A percentile compares a stretch with the other conserved stretches of the same genome.
phyloP scores from a whole-genome alignment of 2,888 invertebrate genomes.

The Pantelozetes paolii region DNA sequence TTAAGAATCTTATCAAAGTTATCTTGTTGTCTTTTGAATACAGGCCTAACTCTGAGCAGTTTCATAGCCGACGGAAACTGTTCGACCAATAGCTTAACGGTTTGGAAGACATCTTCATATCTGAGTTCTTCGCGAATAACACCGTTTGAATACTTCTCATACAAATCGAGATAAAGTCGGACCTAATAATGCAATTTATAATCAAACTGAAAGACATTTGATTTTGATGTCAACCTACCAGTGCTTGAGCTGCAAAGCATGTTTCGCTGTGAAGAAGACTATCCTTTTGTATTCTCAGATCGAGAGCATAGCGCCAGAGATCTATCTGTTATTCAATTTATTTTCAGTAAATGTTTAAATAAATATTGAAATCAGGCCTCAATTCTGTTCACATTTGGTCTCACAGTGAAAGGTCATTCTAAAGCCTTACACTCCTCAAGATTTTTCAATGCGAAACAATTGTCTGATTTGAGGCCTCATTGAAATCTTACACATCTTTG shows the following conservation, averaged over 20 bases:
- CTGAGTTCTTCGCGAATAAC: constrained; percentile 56
- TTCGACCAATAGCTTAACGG: constrained; percentile 64
- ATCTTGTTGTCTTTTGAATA: constrained; percentile 71
- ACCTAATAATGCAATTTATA: constrained; percentile 58
- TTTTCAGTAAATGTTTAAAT: too few relatives aligned
- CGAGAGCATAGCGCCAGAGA: constrained; percentile 76
- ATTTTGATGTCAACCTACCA: constrained; percentile 63
- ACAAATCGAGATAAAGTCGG: constrained; percentile 66
- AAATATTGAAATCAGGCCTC: too few relatives aligned
- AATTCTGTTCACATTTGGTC: too few relatives aligned
- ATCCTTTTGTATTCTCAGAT: constrained; percentile 72
- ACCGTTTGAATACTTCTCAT: constrained; percentile 51
- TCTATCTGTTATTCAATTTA: constrained; percentile 59
- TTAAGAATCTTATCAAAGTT: constrained; percentile 71
- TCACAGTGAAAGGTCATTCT: too few relatives aligned
- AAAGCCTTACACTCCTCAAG: too few relatives aligned
- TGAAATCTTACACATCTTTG: constrained; percentile 62
- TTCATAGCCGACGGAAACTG: constrained; percentile 58
- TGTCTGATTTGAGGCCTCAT: too few relatives aligned
- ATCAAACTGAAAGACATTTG: background rate
- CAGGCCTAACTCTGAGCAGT: constrained; percentile 61
- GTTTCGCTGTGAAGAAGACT: constrained; percentile 70
- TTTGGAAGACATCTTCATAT: constrained; percentile 66
- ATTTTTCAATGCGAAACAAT: too few relatives aligned
- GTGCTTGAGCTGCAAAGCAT: constrained; percentile 77